These are phyloP conservation scores for Lophius americanus DNA, from an alignment of 2,797 vertebrate species.

Conservation along the genomic window DNA sequence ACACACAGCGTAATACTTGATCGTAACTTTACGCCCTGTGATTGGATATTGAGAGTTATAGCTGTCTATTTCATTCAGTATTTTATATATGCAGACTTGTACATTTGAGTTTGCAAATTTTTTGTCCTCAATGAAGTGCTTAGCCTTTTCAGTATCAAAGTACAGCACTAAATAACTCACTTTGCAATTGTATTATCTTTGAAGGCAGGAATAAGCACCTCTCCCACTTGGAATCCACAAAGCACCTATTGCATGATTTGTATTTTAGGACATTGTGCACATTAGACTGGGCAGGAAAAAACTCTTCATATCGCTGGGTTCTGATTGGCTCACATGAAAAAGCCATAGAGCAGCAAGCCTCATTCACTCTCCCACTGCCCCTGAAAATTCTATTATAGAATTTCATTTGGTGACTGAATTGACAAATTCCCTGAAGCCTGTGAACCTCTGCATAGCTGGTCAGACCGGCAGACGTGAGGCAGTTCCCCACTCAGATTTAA, in stretches of 20 bases:
- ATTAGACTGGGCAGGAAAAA: conserved; percentile 30
- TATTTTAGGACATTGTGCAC: conserved; percentile 44
- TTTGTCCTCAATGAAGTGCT: no score
- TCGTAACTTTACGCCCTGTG: neutral
- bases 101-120: no score
- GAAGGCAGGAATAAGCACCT: neutral
- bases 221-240: conserved; percentile 9
- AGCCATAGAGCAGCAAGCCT: conserved; percentile 40
- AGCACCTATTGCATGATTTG: conserved; percentile 21
- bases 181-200: neutral
- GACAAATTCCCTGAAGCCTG: conserved; percentile 67
- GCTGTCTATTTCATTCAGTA: neutral
- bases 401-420: conserved; percentile 70
- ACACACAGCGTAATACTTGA: no score
- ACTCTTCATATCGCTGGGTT: conserved; percentile 43
- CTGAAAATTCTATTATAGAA: conserved; percentile 75
- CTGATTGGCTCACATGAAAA: conserved; percentile 67
- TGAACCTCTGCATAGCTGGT: conserved; percentile 57
- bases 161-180: neutral
- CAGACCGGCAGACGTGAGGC: conserved; percentile 41
- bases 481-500: conserved; percentile 44
- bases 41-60: neutral
- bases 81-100: neutral
- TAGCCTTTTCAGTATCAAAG: neutral
- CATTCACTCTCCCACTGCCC: conserved; percentile 64